Evolutionary conservation across 2,113 vertebrate genomes (phyloP).

Genomic region (Gnathonemus longibarbis): DNA sequence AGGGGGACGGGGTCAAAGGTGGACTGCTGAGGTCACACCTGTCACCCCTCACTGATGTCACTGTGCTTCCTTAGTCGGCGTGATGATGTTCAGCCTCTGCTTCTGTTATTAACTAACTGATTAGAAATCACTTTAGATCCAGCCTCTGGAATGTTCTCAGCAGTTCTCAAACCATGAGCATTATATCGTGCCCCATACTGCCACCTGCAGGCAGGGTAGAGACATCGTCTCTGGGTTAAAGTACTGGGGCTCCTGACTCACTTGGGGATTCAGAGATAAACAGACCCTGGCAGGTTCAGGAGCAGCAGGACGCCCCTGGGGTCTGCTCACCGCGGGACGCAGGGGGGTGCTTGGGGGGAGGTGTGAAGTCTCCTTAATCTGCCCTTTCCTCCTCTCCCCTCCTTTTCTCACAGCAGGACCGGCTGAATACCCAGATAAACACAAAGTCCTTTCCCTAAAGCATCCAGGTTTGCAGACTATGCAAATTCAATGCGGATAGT

Average conservation of each 20-base stretch:
- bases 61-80: slow-evolving; percentile 43
- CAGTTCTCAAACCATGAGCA: neutral
- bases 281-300: neutral
- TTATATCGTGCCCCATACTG: neutral
- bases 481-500: neutral
- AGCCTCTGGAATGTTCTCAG: neutral
- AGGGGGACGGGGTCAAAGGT: neutral
- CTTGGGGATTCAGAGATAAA: neutral
- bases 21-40: neutral
- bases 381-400: too few relatives aligned
- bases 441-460: neutral
- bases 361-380: too few relatives aligned
- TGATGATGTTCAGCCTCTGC: slow-evolving; percentile 37
- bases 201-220: neutral
- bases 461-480: neutral
- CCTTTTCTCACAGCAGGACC: too few relatives aligned
- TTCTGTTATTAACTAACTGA: neutral
- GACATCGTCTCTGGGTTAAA: neutral
- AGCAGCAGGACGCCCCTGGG: neutral
- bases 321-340: too few relatives aligned
- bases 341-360: too few relatives aligned
- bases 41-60: slow-evolving; percentile 52
- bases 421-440: too few relatives aligned
- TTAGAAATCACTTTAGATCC: neutral
- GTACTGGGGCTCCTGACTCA: neutral